A percentile compares a stretch with the other conserved stretches of the same genome.
Evolutionary conservation across 2,888 invertebrate species (phyloP).

Genomic region (Temnothorax unifasciatus): DNA sequence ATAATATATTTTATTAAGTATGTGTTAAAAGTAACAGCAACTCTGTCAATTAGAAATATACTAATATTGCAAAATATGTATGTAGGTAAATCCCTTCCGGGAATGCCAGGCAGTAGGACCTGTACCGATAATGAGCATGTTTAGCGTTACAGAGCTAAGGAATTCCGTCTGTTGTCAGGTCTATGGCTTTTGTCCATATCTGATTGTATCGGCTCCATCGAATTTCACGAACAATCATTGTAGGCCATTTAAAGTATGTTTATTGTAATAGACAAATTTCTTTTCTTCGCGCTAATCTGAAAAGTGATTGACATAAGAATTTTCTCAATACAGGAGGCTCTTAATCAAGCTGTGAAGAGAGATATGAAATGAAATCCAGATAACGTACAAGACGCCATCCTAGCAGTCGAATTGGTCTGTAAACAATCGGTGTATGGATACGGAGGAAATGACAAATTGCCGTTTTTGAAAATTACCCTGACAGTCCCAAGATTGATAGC

Average conservation of each 20-base stretch:
- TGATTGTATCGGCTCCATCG: conserved; percentile 95
- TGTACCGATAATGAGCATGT: conserved; percentile 96
- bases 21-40: background rate
- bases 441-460: conserved; percentile 90
- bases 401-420: conserved; percentile 93
- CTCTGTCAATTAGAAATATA: conserved; percentile 25
- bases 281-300: background rate
- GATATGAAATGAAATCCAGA: conserved; percentile 94
- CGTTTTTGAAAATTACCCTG: conserved; percentile 94
- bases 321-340: conserved; percentile 87
- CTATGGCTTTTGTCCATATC: conserved; percentile 98
- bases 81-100: conserved; percentile 89
- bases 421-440: conserved; percentile 96
- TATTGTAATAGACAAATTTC: background rate
- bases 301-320: conserved; percentile 53
- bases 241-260: conserved; percentile 88
- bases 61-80: conserved; percentile 16
- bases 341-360: conserved; percentile 92
- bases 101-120: conserved; percentile 96
- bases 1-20: background rate
- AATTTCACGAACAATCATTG: conserved; percentile 90
- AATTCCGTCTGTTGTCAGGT: conserved; percentile 99
- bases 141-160: conserved; percentile 95
- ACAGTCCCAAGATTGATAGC: conserved; percentile 94
- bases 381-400: conserved; percentile 92